Conservation (phyloP, 2,888 invertebrate species). For the Gnatocerus cornutus region DNA sequence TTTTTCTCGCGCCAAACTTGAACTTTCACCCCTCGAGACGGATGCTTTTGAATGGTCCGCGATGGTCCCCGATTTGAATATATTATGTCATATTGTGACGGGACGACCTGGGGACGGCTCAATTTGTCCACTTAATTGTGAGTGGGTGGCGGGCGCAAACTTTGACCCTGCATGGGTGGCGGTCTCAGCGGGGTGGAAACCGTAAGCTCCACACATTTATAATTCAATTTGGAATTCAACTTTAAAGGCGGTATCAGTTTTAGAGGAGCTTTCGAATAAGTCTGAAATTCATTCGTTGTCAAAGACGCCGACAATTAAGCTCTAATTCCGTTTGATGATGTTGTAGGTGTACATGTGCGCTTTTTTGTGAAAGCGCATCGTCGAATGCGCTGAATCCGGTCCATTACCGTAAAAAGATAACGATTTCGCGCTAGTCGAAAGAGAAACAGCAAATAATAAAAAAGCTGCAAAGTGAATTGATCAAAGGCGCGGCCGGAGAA, state of each 20-base stretch:
- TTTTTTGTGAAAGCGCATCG: conserved; percentile 35
- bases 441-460: conserved; percentile 50
- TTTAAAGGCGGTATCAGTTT: too few relatives aligned
- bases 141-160: neutral
- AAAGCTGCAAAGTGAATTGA: conserved; percentile 64
- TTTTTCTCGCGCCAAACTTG: conserved; percentile 7
- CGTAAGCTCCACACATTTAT: too few relatives aligned
- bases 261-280: too few relatives aligned
- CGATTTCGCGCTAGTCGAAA: conserved; percentile 46
- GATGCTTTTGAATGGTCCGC: conserved; percentile 18
- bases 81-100: conserved; percentile 37
- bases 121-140: conserved; percentile 5
- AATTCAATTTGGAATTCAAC: too few relatives aligned
- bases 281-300: conserved; percentile 1
- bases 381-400: conserved; percentile 43
- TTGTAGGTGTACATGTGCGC: conserved; percentile 6
- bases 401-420: conserved; percentile 48
- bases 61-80: conserved; percentile 48
- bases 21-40: conserved; percentile 14
- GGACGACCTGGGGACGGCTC: conserved; percentile 27
- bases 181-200: neutral
- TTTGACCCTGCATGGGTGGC: neutral
- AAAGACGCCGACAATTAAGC: conserved; percentile 21
- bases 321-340: conserved; percentile 29
- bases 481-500: conserved; percentile 67